Percentiles rank a stretch among this genome's conserved stretches.
These are phyloP conservation scores for Carassius auratus DNA, from an alignment of 2,113 vertebrate species.

Conservation along the genomic window DNA sequence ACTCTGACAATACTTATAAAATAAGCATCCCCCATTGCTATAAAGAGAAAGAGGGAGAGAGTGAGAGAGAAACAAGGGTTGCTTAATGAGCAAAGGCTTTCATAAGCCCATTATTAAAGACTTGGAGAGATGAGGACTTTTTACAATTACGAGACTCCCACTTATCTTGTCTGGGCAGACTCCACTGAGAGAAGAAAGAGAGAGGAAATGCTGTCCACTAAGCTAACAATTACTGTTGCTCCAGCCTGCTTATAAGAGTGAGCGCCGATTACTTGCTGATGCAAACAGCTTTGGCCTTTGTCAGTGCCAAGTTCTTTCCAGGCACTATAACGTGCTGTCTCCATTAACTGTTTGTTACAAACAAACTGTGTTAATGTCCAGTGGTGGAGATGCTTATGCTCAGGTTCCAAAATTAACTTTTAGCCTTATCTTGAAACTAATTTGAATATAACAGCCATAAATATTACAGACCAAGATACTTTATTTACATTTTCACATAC, in stretches of 20 bases:
- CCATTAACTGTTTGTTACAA: constrained; percentile 24
- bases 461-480: not conserved
- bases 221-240: constrained; percentile 51
- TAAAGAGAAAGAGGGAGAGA: constrained; percentile 8
- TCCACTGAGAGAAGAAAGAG: constrained; percentile 36
- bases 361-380: constrained; percentile 8
- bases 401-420: not conserved
- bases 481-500: not conserved
- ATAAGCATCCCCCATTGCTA: constrained; percentile 1
- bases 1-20: not conserved
- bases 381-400: not conserved
- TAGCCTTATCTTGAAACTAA: not conserved
- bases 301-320: constrained; percentile 29
- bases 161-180: constrained; percentile 55
- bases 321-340: not conserved
- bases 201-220: constrained; percentile 24
- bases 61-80: constrained; percentile 39
- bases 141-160: constrained; percentile 49
- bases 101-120: constrained; percentile 51
- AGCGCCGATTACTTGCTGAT: constrained; percentile 30
- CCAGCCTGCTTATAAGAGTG: constrained; percentile 28
- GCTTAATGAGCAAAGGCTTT: constrained; percentile 57
- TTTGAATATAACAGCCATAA: not conserved
- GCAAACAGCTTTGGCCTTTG: constrained; percentile 7
- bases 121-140: constrained; percentile 47